These are phyloP conservation scores for Tachysurus fulvidraco DNA, from an alignment of 2,113 vertebrate species.

Conservation along the genomic window DNA sequence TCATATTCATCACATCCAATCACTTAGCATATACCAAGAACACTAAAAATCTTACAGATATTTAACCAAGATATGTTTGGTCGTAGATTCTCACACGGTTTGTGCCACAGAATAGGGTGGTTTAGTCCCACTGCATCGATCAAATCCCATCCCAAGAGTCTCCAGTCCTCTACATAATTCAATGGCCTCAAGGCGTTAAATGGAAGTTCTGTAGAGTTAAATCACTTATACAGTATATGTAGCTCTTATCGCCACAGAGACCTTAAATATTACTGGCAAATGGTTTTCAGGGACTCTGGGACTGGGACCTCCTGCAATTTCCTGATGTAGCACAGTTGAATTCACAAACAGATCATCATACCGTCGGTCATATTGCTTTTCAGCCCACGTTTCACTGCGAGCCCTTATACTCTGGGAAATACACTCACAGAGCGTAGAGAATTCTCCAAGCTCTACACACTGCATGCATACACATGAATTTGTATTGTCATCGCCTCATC, in stretches of 20 bases:
- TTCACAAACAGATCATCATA: slow-evolving; percentile 32
- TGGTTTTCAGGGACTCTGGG: slow-evolving; percentile 42
- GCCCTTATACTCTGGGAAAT: slow-evolving; percentile 20
- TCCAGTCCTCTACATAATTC: slow-evolving; percentile 18
- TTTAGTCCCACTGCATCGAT: neutral
- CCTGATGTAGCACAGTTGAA: slow-evolving; percentile 37
- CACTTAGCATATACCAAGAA: neutral
- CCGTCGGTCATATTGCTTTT: slow-evolving; percentile 43
- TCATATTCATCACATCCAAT: neutral
- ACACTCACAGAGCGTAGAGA: neutral
- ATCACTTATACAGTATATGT: slow-evolving; percentile 32
- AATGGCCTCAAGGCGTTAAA: slow-evolving; percentile 30
- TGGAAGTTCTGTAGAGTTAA: slow-evolving; percentile 13
- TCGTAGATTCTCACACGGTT: neutral
- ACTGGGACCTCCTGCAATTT: slow-evolving; percentile 37
- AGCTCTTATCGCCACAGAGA: slow-evolving; percentile 42
- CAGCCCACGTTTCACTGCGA: slow-evolving; percentile 23
- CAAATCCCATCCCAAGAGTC: neutral
- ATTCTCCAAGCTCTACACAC: neutral
- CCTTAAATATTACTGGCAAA: slow-evolving; percentile 42
- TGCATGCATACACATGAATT: slow-evolving; percentile 29
- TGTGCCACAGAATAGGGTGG: neutral
- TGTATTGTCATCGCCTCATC: slow-evolving; percentile 29
- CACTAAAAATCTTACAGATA: neutral
- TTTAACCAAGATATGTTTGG: neutral